Conservation (phyloP, 1,140 invertebrate species). For the Drosophila ananassae region DNA sequence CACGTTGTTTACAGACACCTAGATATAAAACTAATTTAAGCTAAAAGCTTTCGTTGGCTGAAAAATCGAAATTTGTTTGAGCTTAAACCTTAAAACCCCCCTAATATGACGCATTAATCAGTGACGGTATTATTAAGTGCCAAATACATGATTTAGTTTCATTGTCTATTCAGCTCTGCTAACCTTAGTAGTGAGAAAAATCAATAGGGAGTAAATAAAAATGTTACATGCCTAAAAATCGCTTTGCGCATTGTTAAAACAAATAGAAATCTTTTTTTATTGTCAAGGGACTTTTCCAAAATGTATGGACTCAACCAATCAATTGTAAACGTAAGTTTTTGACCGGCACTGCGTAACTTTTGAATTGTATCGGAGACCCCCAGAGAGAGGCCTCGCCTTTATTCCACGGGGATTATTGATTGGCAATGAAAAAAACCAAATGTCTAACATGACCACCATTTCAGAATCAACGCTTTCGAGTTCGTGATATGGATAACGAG, state of each 20-base stretch:
- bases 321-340: slow-evolving; percentile 43
- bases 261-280: slow-evolving; percentile 9
- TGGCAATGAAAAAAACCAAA: slow-evolving; percentile 26
- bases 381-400: slow-evolving; percentile 14
- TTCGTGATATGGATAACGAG: slow-evolving; percentile 76
- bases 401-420: slow-evolving; percentile 28
- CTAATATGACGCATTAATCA: slow-evolving; percentile 36
- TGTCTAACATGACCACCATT: slow-evolving; percentile 7
- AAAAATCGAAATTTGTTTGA: slow-evolving; percentile 52
- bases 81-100: slow-evolving; percentile 32
- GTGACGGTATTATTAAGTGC: slow-evolving; percentile 45
- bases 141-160: slow-evolving; percentile 50
- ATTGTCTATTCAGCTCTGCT: slow-evolving; percentile 38
- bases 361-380: background rate
- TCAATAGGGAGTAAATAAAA: slow-evolving; percentile 54
- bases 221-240: slow-evolving; percentile 38
- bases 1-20: slow-evolving; percentile 49
- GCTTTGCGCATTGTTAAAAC: slow-evolving; percentile 23
- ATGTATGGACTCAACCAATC: slow-evolving; percentile 51
- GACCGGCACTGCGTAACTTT: slow-evolving; percentile 13
- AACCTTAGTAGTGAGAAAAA: slow-evolving; percentile 48
- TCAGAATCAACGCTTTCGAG: slow-evolving; percentile 71
- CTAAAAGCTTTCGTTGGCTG: slow-evolving; percentile 37
- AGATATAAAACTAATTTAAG: slow-evolving; percentile 53
- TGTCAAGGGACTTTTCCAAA: slow-evolving; percentile 14